Base-by-base conservation (phyloP, 2,113 vertebrate species). In the Malurus elegans region DNA sequence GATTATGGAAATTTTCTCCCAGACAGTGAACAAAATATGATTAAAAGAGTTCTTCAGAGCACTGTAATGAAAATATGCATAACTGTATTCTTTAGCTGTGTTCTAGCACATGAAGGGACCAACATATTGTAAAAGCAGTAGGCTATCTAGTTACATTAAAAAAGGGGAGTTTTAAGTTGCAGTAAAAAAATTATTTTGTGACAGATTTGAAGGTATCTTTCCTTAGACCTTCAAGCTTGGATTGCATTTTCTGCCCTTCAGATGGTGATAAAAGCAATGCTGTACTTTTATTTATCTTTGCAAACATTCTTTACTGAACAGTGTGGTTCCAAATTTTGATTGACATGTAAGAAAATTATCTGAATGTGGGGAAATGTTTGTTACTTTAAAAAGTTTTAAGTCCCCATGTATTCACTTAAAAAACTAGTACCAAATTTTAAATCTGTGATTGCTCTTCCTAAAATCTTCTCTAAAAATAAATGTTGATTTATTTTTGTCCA, bases 21-120 rank as follows among this genome's bases (percentile, higher is more conserved):
- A 86, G 78, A 54, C 67, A 73, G 66, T 0, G 5, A 92, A 95
- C 74, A 95, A 94, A 96, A 90, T 97, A 94, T 97, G 96, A 97
- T 97, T 97, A 96, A 97, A 97, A 95, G 93, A 95, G 92, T 93
- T 95, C 70, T 91, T 95, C 91, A 95, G 82, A 92, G 62, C 66
- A 82, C 54, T 57, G 57, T 87, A 80, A 94, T 95, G 66, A 96
- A 95, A 96, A 95, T 82, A 90, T 76, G 85, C 94, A 83, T 91
- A 90, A 91, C 54, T 92, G 83, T 85, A 70, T 75, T 92, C 81
- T 91, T 95, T 81, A 88, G 48, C 45, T 87, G 73, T 79, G 62
- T 86, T 95, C 71, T 61, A 93, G 42, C 34, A 92, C 81, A 91
- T 91, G 66, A 94, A 95, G 89, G 57, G 81, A 92, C 73, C 34